Conservation (phyloP, 1,140 invertebrate genomes). For the Drosophila baimaii region DNA sequence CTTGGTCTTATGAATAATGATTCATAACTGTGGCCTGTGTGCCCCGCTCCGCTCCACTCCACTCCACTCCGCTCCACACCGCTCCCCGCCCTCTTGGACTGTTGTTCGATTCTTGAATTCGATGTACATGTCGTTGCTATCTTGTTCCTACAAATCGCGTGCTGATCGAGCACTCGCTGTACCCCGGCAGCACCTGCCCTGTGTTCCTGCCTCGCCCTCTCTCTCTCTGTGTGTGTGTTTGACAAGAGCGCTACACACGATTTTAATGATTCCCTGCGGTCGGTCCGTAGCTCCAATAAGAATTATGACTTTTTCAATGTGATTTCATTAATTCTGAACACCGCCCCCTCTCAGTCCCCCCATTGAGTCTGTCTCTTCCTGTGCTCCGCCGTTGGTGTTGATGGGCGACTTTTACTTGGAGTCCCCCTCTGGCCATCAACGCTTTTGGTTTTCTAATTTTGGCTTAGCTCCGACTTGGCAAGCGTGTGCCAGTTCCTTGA, state of each 20-base stretch:
- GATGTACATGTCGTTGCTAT: conserved; percentile 81
- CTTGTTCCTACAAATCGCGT: conserved; percentile 81
- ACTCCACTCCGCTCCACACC: too few relatives aligned
- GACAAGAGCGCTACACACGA: conserved; percentile 78
- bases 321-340: conserved; percentile 75
- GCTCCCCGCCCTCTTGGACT: conserved; percentile 32
- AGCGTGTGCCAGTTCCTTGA: conserved; percentile 69
- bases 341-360: background rate
- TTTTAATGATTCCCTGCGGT: conserved; percentile 79
- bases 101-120: conserved; percentile 68
- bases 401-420: conserved; percentile 75
- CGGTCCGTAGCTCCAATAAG: conserved; percentile 58
- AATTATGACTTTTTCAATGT: conserved; percentile 80
- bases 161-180: conserved; percentile 63
- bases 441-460: conserved; percentile 49
- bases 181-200: conserved; percentile 18
- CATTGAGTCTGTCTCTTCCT: background rate
- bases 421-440: conserved; percentile 43
- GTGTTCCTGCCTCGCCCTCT: conserved; percentile 10
- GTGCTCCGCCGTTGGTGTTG: conserved; percentile 73
- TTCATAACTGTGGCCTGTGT: conserved; percentile 63
- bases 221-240: conserved; percentile 45
- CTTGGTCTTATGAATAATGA: conserved; percentile 69
- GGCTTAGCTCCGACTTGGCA: conserved; percentile 11
- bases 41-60: background rate